Percentiles rank a stretch among this genome's conserved stretches.
These are phyloP conservation scores for Phrynosoma platyrhinos DNA, from an alignment of 2,113 vertebrate genomes.

Conservation along the genomic window DNA sequence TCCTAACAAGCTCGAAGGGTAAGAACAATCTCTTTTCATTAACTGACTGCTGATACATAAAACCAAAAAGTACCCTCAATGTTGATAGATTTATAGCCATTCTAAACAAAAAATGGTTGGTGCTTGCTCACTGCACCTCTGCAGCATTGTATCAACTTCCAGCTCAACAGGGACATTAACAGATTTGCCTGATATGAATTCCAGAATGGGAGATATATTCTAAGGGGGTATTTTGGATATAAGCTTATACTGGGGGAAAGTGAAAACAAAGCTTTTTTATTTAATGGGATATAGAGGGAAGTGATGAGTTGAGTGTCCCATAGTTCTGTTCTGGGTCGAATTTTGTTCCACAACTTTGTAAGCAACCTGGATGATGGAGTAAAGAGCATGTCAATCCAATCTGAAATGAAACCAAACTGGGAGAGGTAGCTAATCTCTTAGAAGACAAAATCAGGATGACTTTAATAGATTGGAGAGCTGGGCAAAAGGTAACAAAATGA, in stretches of 20 bases:
- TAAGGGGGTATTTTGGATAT: not conserved
- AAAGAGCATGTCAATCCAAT: no score
- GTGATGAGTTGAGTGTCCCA: no score
- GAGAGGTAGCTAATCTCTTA: no score
- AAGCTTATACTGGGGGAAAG: not conserved
- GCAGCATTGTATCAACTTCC: not conserved
- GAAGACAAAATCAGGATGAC: no score
- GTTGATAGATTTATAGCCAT: not conserved
- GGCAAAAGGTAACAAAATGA: no score
- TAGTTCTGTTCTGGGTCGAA: no score
- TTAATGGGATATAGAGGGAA: no score
- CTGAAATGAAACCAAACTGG: no score
- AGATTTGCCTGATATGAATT: not conserved
- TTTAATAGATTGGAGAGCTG: no score
- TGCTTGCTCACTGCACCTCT: not conserved
- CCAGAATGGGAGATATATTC: not conserved
- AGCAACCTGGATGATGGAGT: no score
- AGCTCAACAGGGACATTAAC: not conserved
- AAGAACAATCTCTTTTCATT: slow-evolving; percentile 19
- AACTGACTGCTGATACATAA: slow-evolving; percentile 2
- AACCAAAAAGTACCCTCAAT: not conserved
- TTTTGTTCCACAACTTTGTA: no score
- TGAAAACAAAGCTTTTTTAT: not conserved
- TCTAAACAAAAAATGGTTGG: not conserved
- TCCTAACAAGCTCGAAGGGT: slow-evolving; percentile 18